Evolutionary conservation across 2,797 vertebrate genomes (phyloP), one percentile per base, ranked within the genome.

Genomic region (Phyllotis vaccarum): DNA sequence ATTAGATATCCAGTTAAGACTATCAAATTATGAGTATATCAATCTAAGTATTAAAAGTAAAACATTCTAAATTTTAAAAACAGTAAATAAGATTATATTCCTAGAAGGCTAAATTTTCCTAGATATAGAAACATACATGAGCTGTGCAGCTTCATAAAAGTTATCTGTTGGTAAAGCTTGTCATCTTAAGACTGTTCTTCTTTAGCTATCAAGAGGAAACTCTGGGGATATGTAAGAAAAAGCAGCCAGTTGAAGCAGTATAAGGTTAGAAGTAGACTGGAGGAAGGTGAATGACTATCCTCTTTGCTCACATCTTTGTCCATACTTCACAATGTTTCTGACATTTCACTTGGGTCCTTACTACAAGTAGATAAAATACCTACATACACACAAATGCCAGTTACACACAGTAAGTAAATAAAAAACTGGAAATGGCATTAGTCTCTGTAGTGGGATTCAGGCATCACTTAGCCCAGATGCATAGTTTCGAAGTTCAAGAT

Each of bases 1-100:
- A 81, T 27, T 94, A 37, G 21, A 31, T 92, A 86, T 37, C 40
- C 85, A 78, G 82, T 43, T 78, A 88, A 29, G 86, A 62, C 13
- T 13, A 24, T 3, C 2, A 16, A 62, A 24, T 86, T n/a, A 40
- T 76, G 14, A 74, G 56, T 90, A 86, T 8, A 89, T 16, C 81
- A 81, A 64, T 37, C 0, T 27, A 2, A 27, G 24, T 3, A 62
- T 62, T 27, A 62, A 49, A 6, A 12, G 24, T 64, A 5, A 89
- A 34, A 60, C 14, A 76, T 74, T 34, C 34, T 64, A 24, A 62
- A 34, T 27, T 49, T 34, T 16, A 49, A 85, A 88, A 49, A 46
- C 46, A 49, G 11, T 31, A 76, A 91, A 43, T 79, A 85, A 22
- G 12, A 90, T 3, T 58, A 37, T 22, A 10, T 58, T 12, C 24